phyloP scores from a whole-genome alignment of 2,888 invertebrate genomes.

The Poecilobothrus nobilitatus region DNA sequence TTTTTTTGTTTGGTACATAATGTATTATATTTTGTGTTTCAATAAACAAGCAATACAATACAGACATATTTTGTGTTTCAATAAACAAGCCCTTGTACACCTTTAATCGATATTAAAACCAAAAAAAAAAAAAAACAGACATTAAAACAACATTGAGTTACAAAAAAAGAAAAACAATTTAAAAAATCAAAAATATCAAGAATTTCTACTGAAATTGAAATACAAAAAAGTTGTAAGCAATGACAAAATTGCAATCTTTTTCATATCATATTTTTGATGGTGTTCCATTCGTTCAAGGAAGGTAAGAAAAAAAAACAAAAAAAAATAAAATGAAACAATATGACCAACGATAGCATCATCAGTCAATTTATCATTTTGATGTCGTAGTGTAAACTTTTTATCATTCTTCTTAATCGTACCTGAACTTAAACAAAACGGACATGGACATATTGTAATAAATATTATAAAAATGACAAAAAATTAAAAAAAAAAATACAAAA shows the following conservation, averaged over 20 bases:
- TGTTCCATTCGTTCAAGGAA: background rate
- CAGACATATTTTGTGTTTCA: too few relatives aligned
- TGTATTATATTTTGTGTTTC: too few relatives aligned
- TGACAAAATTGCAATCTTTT: background rate
- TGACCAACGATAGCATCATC: background rate
- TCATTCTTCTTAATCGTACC: conserved; percentile 3
- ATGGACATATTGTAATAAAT: conserved; percentile 2
- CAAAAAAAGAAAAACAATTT: too few relatives aligned
- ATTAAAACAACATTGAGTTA: too few relatives aligned
- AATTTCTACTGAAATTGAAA: background rate
- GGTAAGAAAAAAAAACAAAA: background rate
- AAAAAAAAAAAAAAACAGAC: too few relatives aligned
- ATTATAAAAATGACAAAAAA: too few relatives aligned
- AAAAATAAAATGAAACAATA: background rate
- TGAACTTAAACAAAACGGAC: conserved; percentile 1
- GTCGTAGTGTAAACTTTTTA: conserved; percentile 6
- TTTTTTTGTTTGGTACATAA: too few relatives aligned
- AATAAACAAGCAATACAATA: too few relatives aligned
- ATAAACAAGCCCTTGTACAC: too few relatives aligned
- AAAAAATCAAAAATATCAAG: too few relatives aligned
- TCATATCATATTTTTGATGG: background rate
- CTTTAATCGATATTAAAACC: too few relatives aligned
- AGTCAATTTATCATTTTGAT: conserved; percentile 6
- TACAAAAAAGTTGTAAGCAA: background rate
- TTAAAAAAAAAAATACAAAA: background rate